Percentiles rank a stretch among this genome's conserved stretches.
phyloP scores from a whole-genome alignment of 2,113 vertebrate species.

The Anser cygnoides region DNA sequence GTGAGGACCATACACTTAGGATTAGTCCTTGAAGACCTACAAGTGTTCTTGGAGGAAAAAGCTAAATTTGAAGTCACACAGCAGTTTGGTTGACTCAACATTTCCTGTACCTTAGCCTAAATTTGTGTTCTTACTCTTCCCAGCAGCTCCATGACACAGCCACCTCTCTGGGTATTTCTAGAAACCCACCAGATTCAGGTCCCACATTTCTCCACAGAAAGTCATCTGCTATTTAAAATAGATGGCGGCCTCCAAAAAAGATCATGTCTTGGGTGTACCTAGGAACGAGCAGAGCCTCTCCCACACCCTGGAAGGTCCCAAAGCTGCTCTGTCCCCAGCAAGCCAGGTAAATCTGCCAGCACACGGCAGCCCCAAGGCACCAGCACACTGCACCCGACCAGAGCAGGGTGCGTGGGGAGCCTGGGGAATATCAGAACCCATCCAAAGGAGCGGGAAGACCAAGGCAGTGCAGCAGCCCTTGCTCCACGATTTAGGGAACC shows the following conservation, averaged over 20 bases:
- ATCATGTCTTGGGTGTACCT: neutral
- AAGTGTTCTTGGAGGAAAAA: neutral
- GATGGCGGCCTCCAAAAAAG: neutral
- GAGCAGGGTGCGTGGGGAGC: neutral
- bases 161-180: neutral
- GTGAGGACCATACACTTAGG: neutral
- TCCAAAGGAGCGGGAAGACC: neutral
- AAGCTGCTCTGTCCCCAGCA: neutral
- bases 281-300: neutral
- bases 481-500: neutral
- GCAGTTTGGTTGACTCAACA: neutral
- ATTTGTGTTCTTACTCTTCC: neutral
- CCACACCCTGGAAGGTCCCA: neutral
- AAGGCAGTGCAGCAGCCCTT: neutral
- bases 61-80: neutral
- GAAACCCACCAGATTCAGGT: neutral
- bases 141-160: neutral
- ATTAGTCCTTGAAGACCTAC: neutral
- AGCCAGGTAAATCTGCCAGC: neutral
- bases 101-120: neutral
- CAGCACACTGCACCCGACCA: neutral
- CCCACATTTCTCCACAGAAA: neutral
- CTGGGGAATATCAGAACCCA: neutral
- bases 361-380: accelerated
- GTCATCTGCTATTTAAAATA: neutral